Evolutionary conservation across 1,140 invertebrate species (phyloP).

Genomic region (Drosophila ironensis): DNA sequence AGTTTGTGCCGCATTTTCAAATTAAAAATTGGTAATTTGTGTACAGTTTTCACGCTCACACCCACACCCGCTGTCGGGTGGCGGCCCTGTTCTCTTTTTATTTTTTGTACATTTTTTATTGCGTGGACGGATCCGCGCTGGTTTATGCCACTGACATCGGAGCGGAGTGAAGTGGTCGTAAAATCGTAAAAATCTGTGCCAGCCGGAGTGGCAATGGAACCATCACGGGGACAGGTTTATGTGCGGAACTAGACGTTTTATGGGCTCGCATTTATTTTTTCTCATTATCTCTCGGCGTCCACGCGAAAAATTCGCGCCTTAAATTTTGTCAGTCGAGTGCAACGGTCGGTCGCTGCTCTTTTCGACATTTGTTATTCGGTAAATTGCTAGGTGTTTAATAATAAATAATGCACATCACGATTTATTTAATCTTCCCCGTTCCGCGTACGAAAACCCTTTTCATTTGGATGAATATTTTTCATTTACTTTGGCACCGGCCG

Average conservation of each 20-base stretch:
- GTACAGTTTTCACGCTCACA: slow-evolving; percentile 40
- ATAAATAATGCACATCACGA: slow-evolving; percentile 10
- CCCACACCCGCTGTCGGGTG: not conserved
- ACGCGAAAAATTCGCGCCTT: slow-evolving; percentile 15
- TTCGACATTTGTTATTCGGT: slow-evolving; percentile 6
- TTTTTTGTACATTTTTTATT: slow-evolving; percentile 38
- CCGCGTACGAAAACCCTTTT: slow-evolving; percentile 4
- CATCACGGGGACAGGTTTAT: slow-evolving; percentile 53
- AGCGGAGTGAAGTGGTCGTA: slow-evolving; percentile 28
- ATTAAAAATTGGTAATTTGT: slow-evolving; percentile 72
- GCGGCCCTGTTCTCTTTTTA: not conserved
- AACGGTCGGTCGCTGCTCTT: not conserved
- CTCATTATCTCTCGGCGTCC: slow-evolving; percentile 61
- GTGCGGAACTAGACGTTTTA: slow-evolving; percentile 72
- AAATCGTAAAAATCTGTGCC: slow-evolving; percentile 65
- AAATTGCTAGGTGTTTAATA: slow-evolving; percentile 2
- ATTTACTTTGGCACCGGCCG: slow-evolving; percentile 61
- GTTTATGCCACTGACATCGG: slow-evolving; percentile 65
- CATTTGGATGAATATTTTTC: slow-evolving; percentile 53
- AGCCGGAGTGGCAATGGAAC: slow-evolving; percentile 11
- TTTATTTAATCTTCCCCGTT: slow-evolving; percentile 18
- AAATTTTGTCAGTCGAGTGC: slow-evolving; percentile 21
- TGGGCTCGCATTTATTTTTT: slow-evolving; percentile 61
- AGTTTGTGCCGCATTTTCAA: slow-evolving; percentile 49
- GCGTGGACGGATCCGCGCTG: slow-evolving; percentile 33